Evolutionary conservation across 2,113 vertebrate genomes (phyloP).

Genomic region (Empidonax alnorum): DNA sequence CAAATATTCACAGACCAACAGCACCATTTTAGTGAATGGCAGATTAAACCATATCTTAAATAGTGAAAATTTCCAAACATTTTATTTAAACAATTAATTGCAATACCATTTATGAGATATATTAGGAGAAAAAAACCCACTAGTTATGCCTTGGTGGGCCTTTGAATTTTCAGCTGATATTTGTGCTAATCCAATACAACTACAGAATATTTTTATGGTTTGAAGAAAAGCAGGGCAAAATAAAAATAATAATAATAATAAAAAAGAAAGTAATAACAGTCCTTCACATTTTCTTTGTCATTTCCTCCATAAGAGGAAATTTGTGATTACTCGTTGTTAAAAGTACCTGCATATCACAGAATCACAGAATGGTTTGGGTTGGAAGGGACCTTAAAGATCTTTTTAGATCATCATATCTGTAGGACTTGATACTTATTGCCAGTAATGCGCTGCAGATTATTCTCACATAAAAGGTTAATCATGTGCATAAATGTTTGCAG

Average conservation of each 20-base stretch:
- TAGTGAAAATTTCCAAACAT: background rate
- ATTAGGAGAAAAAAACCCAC: rapidly evolving
- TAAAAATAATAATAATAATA: background rate
- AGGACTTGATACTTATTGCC: background rate
- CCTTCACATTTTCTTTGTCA: constrained; percentile 13
- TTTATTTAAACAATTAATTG: background rate
- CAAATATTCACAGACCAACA: background rate
- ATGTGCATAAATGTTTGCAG: constrained; percentile 28
- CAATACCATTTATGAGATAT: background rate
- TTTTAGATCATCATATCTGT: background rate
- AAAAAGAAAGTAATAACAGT: background rate
- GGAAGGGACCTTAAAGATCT: background rate
- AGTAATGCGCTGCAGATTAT: background rate
- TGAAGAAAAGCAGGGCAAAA: background rate
- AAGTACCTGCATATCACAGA: background rate
- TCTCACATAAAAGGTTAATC: constrained; percentile 33
- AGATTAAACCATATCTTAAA: background rate
- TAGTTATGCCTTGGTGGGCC: background rate
- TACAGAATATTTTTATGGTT: background rate
- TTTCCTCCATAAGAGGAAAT: constrained; percentile 10
- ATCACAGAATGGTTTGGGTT: background rate
- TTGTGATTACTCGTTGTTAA: background rate
- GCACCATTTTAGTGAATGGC: background rate
- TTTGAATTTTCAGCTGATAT: background rate
- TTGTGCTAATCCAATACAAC: background rate